Percentiles rank a stretch among this genome's conserved stretches.
Evolutionary conservation across 2,113 vertebrate species (phyloP).

Genomic region (Pollimyrus isidori): DNA sequence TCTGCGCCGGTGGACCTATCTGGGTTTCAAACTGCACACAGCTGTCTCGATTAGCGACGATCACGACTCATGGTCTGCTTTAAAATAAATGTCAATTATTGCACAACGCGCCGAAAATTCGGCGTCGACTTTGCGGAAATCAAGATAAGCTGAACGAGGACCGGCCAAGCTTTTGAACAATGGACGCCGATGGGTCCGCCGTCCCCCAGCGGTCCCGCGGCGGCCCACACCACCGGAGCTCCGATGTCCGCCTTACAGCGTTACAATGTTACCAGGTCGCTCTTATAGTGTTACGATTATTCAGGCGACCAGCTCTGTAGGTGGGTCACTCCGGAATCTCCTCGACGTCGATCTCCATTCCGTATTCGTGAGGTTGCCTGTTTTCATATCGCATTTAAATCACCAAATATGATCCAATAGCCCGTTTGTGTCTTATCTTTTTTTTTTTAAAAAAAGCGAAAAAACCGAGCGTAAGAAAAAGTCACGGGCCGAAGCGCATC

Average conservation of each 20-base stretch:
- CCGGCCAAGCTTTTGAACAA: neutral
- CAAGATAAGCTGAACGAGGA: neutral
- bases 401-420: neutral
- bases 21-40: neutral
- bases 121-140: neutral
- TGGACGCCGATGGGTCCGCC: neutral
- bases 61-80: neutral
- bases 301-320: neutral
- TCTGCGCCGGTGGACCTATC: neutral
- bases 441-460: neutral
- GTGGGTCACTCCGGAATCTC: slow-evolving; percentile 1
- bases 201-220: neutral
- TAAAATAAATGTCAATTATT: neutral
- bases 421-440: neutral
- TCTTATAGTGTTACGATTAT: neutral
- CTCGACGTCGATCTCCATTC: slow-evolving; percentile 16
- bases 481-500: neutral
- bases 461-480: neutral
- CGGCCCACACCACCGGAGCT: neutral
- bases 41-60: neutral
- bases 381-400: neutral
- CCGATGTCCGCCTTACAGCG: neutral
- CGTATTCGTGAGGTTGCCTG: neutral
- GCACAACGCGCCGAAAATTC: neutral
- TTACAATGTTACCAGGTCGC: neutral